These are phyloP conservation scores for Plectropomus leopardus DNA, from an alignment of 2,113 vertebrate genomes.

Conservation along the genomic window DNA sequence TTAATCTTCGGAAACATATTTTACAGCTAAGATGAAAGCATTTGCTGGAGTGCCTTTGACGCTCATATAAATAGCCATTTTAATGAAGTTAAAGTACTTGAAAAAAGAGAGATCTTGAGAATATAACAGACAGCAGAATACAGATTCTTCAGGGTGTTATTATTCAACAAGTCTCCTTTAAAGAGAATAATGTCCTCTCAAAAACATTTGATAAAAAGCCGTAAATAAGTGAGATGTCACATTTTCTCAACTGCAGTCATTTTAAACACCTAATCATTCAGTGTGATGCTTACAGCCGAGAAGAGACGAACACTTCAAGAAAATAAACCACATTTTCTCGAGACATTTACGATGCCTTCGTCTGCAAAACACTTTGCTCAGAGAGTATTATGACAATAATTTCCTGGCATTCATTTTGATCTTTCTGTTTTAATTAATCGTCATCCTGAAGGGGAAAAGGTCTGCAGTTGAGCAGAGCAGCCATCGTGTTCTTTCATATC, in stretches of 20 bases:
- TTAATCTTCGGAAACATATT: too few relatives aligned
- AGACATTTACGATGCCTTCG: not conserved
- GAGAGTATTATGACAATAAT: not conserved
- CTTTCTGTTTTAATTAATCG: conserved; percentile 37
- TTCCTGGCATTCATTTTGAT: not conserved
- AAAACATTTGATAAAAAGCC: too few relatives aligned
- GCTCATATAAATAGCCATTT: too few relatives aligned
- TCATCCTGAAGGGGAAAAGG: not conserved
- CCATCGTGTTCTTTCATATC: not conserved
- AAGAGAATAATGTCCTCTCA: not conserved
- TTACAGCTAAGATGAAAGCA: too few relatives aligned
- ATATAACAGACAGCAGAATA: not conserved
- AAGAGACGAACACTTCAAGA: not conserved
- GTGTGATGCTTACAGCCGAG: not conserved
- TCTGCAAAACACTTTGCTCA: not conserved
- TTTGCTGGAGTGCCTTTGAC: too few relatives aligned
- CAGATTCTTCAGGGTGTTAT: not conserved
- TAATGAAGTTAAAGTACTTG: too few relatives aligned
- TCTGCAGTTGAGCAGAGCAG: conserved; percentile 4
- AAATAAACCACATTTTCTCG: too few relatives aligned
- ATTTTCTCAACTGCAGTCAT: too few relatives aligned
- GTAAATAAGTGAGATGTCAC: too few relatives aligned
- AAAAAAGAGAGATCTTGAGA: too few relatives aligned
- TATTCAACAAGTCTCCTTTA: too few relatives aligned
- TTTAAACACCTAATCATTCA: not conserved